These are phyloP conservation scores for Astyanax mexicanus DNA, from an alignment of 2,797 vertebrate species.

Conservation along the genomic window DNA sequence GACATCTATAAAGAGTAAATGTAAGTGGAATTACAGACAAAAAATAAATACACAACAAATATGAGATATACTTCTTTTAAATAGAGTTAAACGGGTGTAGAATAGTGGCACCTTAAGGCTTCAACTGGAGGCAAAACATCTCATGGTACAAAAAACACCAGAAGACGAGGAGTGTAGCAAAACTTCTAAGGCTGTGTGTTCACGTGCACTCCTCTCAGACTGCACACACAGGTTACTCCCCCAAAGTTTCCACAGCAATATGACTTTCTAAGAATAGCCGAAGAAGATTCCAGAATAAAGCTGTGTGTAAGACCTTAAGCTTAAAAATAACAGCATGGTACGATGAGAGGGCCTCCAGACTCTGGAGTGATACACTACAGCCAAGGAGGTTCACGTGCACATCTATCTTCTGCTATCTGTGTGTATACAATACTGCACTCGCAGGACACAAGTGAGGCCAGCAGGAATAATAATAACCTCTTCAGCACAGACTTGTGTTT, in stretches of 20 bases:
- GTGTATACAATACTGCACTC: not conserved
- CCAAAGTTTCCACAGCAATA: not conserved
- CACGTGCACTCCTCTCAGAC: not conserved
- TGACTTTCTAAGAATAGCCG: slow-evolving; percentile 10
- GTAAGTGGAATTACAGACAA: too few relatives aligned
- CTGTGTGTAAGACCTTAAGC: not conserved
- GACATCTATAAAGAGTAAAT: too few relatives aligned
- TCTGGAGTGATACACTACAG: not conserved
- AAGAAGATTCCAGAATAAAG: slow-evolving; percentile 7
- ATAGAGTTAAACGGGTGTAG: too few relatives aligned
- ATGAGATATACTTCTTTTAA: too few relatives aligned
- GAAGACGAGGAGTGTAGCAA: not conserved
- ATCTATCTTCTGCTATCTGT: not conserved
- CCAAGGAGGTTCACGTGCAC: not conserved
- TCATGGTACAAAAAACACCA: not conserved
- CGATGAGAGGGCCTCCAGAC: not conserved
- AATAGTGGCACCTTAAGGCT: too few relatives aligned
- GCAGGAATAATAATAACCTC: not conserved
- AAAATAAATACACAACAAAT: too few relatives aligned
- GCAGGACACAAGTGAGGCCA: slow-evolving; percentile 7
- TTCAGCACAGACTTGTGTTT: slow-evolving; percentile 26
- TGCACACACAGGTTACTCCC: not conserved
- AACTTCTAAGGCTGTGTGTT: not conserved
- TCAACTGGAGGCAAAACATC: not conserved
- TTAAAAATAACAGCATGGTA: not conserved